Evolutionary conservation across 2,113 vertebrate genomes (phyloP), one percentile per base, ranked within the genome.

Genomic region (Dendropsophus ebraccatus): DNA sequence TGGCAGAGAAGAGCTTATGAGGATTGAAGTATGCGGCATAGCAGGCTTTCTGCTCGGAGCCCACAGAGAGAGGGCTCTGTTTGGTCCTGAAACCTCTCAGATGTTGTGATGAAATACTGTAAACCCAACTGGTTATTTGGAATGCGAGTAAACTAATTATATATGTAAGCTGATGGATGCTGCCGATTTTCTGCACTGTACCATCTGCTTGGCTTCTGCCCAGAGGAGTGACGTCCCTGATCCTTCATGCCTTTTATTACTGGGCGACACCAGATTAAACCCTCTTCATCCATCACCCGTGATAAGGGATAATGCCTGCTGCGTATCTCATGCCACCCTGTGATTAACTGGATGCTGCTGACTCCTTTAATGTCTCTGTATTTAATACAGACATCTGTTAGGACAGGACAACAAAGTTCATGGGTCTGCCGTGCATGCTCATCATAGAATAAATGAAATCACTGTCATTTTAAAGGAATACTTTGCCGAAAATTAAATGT

Each of bases 141-240:
- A 73, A 81, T 60, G 28, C 25, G 67, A 86, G 77, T 81, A 86
- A 86, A 86, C 84, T 86, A 86, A 86, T 86, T 86, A 70, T 60
- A 86, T 60, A 5, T 73, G 25, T 86, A 81, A 81, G 52, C 84
- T 35, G 19, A 21, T 56, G 67, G 28, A 86, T 60, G 84, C 77
- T 81, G 84, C 32, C 32, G 84, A 81, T 86, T 81, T 79, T 81
- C 76, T 73, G 77, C 67, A 58, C 84, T 41, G 50, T 86, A 81
- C 84, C 84, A 86, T 86, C 84, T 86, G 84, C 65, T 72, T 73
- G 76, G 77, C 65, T 52, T 56, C 50, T 69, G 77, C 50, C 50
- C 67, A 72, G 65, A 81, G 45, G 47, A 86, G 49, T 81, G 77
- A 79, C 72, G n/a, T 84, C 60, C 75, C 74, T 85, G 73, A 79